Conservation (phyloP, 2,113 vertebrate species). For the Dasyurus viverrinus region DNA sequence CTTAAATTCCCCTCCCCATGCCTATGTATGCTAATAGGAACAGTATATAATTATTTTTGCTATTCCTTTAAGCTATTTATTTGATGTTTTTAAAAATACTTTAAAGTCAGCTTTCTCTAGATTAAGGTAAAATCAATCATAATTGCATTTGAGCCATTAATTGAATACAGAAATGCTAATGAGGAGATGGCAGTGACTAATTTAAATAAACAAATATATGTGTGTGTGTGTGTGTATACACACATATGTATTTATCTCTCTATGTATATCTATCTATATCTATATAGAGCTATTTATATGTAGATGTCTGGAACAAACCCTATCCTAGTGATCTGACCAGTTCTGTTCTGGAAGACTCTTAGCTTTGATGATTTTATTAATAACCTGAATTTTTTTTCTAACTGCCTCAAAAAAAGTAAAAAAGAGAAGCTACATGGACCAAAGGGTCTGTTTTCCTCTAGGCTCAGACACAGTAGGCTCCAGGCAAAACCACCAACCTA, state of each 20-base stretch:
- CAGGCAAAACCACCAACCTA: background rate
- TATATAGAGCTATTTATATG: background rate
- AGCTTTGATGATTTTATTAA: constrained; percentile 2
- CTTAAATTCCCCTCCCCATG: background rate
- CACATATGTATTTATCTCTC: too few relatives aligned
- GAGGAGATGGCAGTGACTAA: background rate
- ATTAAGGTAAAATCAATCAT: background rate
- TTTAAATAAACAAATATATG: background rate
- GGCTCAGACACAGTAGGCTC: background rate
- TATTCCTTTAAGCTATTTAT: background rate
- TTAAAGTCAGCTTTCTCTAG: background rate
- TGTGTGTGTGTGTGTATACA: background rate
- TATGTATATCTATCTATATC: background rate
- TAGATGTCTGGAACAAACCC: background rate
- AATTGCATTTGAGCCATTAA: background rate
- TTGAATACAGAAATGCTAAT: background rate
- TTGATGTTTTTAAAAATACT: background rate
- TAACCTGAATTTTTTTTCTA: background rate
- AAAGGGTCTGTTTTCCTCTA: background rate
- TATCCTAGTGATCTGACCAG: background rate
- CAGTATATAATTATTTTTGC: background rate
- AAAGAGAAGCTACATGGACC: background rate
- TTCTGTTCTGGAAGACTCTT: background rate
- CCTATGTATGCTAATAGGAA: background rate
- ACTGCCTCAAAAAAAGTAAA: background rate